A percentile compares a stretch with the other conserved stretches of the same genome.
Evolutionary conservation across 1,140 invertebrate species (phyloP).

Genomic region (Maconellicoccus hirsutus): DNA sequence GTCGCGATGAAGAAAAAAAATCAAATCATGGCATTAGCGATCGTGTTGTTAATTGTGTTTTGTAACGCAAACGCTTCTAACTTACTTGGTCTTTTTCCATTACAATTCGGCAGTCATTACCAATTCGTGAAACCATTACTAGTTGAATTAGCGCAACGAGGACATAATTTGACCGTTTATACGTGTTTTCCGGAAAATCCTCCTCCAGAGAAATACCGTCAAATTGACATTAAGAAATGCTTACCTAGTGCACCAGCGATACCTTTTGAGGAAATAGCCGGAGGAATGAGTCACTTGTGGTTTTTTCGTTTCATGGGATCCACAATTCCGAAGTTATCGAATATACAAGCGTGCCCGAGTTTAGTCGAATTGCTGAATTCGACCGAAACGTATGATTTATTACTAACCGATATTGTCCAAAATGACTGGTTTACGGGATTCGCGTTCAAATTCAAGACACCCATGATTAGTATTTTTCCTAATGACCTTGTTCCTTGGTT

Average conservation of each 20-base stretch:
- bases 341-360: no score
- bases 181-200: conserved; percentile 44
- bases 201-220: conserved; percentile 37
- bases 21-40: no score
- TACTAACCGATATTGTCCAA: not conserved
- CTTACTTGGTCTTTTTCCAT: conserved; percentile 32
- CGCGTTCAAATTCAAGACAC: not conserved
- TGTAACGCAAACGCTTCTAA: not conserved
- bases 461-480: not conserved
- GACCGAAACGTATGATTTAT: not conserved
- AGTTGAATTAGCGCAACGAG: conserved; percentile 30
- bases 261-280: no score
- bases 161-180: conserved; percentile 47
- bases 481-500: not conserved
- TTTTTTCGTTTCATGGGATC: no score
- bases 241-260: no score
- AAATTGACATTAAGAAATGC: conserved; percentile 34
- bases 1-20: no score
- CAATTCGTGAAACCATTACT: conserved; percentile 33
- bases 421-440: not conserved
- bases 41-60: not conserved
- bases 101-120: conserved; percentile 33
- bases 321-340: no score
- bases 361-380: not conserved
- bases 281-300: no score